A percentile compares a stretch with the other conserved stretches of the same genome.
These are phyloP conservation scores for Vulpes ferrilata DNA, from an alignment of 2,113 vertebrate species.

Conservation along the genomic window DNA sequence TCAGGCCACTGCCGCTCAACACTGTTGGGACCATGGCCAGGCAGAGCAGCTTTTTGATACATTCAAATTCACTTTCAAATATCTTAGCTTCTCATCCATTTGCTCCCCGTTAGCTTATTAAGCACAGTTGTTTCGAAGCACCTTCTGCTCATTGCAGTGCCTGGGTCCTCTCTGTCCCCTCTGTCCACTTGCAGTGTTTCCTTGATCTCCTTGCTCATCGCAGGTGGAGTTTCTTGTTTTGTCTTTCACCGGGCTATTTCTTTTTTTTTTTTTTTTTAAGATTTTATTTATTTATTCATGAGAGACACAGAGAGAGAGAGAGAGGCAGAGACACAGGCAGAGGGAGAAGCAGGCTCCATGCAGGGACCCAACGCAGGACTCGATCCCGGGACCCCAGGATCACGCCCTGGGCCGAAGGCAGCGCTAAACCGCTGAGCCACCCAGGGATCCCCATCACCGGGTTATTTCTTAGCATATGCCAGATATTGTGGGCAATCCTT, in stretches of 20 bases:
- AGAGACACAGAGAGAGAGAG: too few species aligned
- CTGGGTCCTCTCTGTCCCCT: background rate
- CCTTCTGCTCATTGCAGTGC: background rate
- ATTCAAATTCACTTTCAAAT: background rate
- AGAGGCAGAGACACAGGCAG: too few species aligned
- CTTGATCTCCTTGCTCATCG: background rate
- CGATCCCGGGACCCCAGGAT: too few species aligned
- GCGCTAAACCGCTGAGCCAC: too few species aligned
- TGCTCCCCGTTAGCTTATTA: background rate
- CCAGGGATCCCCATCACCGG: background rate
- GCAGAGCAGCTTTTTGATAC: background rate
- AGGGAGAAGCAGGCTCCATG: too few species aligned
- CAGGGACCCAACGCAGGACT: too few species aligned
- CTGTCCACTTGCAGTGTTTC: background rate
- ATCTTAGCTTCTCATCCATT: background rate
- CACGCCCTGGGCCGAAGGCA: too few species aligned
- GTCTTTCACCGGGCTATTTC: background rate
- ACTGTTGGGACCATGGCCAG: background rate
- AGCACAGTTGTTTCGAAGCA: background rate
- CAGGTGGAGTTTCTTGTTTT: background rate
- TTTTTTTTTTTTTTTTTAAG: too few species aligned
- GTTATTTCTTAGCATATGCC: background rate
- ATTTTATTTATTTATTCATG: too few species aligned
- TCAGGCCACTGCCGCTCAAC: fast-evolving
- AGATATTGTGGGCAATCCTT: background rate